Evolutionary conservation across 2,113 vertebrate genomes (phyloP).

Genomic region (Oncorhynchus nerka): DNA sequence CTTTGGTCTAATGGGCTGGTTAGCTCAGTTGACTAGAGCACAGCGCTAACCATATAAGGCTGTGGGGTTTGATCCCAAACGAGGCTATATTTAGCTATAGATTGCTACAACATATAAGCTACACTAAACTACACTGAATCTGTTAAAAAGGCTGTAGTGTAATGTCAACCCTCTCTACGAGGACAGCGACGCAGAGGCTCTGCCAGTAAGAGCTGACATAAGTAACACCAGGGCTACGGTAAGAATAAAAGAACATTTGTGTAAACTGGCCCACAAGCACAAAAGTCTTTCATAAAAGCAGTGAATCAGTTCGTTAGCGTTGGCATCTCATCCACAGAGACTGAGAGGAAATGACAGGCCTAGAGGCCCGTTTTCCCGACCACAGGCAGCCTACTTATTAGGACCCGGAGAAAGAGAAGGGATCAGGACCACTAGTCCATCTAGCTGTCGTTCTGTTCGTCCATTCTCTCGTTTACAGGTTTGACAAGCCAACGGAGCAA

Average conservation of each 20-base stretch:
- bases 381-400: conserved; percentile 75
- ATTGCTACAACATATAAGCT: neutral
- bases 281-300: conserved; percentile 26
- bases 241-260: neutral
- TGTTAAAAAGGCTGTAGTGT: neutral
- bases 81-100: neutral
- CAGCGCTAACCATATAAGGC: neutral
- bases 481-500: neutral
- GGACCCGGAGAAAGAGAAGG: conserved; percentile 74
- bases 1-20: neutral
- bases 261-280: conserved; percentile 28
- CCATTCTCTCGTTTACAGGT: conserved; percentile 13
- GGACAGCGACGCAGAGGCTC: neutral
- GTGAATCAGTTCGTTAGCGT: conserved; percentile 38
- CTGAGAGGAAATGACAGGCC: conserved; percentile 47
- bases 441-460: conserved; percentile 2
- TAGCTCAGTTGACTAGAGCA: neutral
- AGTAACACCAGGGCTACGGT: neutral
- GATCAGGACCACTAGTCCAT: conserved; percentile 75
- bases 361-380: conserved; percentile 69
- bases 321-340: conserved; percentile 65
- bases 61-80: neutral
- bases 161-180: neutral
- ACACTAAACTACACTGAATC: neutral
- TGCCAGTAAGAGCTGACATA: conserved; percentile 7